Conservation (phyloP, 2,888 invertebrate species). For the Drosophila multiciliata region DNA sequence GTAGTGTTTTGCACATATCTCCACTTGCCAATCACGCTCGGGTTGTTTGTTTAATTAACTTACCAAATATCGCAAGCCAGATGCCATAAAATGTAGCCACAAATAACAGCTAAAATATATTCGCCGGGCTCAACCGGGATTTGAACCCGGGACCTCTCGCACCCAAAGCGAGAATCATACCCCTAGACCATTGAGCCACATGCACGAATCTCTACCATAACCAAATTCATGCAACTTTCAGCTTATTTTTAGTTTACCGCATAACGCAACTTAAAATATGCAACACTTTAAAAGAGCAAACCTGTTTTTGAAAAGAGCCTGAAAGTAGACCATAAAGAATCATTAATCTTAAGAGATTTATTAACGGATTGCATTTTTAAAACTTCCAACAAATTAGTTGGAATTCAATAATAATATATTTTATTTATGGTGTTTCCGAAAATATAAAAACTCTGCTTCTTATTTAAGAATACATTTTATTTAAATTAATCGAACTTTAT, state of each 20-base stretch:
- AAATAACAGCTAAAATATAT: slow-evolving; percentile 31
- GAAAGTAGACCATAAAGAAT: slow-evolving; percentile 8
- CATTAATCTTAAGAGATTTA: background rate
- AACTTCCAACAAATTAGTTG: background rate
- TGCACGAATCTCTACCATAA: slow-evolving; percentile 23
- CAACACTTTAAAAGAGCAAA: slow-evolving; percentile 2
- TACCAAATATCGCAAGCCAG: slow-evolving; percentile 20
- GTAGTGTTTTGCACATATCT: slow-evolving; percentile 56
- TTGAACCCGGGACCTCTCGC: slow-evolving; percentile 85
- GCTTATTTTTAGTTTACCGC: slow-evolving; percentile 44
- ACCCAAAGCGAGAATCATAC: slow-evolving; percentile 85
- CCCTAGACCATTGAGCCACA: slow-evolving; percentile 85
- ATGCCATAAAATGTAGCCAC: slow-evolving; percentile 16
- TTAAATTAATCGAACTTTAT: slow-evolving; percentile 30
- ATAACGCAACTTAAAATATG: slow-evolving; percentile 52
- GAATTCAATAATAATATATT: background rate
- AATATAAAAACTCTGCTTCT: background rate
- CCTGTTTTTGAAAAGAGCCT: slow-evolving; percentile 25
- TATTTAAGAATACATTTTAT: slow-evolving; percentile 39
- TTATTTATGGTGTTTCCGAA: background rate
- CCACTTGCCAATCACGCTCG: slow-evolving; percentile 56
- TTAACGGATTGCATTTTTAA: background rate
- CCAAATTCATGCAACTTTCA: slow-evolving; percentile 13
- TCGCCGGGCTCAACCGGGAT: slow-evolving; percentile 84
- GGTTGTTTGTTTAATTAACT: slow-evolving; percentile 69